Evolutionary conservation across 2,797 vertebrate species (phyloP).

Genomic region (Pipistrellus pygmaeus): DNA sequence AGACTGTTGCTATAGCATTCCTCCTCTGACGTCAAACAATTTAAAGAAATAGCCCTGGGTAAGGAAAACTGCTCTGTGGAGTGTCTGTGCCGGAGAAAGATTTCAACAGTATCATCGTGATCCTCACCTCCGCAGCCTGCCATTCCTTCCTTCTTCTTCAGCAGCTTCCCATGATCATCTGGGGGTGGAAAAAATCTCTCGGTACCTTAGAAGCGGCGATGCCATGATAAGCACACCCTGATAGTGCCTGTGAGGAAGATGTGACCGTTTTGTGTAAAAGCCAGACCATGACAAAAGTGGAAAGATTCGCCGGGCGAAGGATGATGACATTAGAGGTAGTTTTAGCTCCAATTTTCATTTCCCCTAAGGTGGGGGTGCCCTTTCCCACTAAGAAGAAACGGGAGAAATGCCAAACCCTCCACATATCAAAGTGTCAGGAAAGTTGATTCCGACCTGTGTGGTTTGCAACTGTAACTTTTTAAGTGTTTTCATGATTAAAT

Average conservation of each 20-base stretch:
- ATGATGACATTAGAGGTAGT: not conserved
- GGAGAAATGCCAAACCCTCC: slow-evolving; percentile 4
- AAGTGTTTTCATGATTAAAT: slow-evolving; percentile 2
- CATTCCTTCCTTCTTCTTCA: not conserved
- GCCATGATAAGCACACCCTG: not conserved
- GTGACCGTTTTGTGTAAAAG: slow-evolving; percentile 38
- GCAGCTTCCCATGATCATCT: slow-evolving; percentile 46
- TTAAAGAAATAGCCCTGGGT: slow-evolving; percentile 83
- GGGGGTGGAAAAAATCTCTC: not conserved
- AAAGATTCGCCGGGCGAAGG: not conserved
- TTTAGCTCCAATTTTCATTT: not conserved
- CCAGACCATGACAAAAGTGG: slow-evolving; percentile 47
- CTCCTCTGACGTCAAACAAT: slow-evolving; percentile 88
- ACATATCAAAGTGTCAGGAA: not conserved
- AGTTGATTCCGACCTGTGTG: not conserved
- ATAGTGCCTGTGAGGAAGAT: not conserved
- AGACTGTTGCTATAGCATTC: slow-evolving; percentile 90
- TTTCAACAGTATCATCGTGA: slow-evolving; percentile 18
- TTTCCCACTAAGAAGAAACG: slow-evolving; percentile 8
- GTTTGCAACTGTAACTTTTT: not conserved
- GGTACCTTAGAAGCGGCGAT: not conserved
- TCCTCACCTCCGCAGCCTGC: slow-evolving; percentile 48
- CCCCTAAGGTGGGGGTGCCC: not conserved
- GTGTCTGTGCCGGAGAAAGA: slow-evolving; percentile 47
- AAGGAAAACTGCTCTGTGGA: slow-evolving; percentile 64